Base-by-base conservation (phyloP, 2,888 invertebrate species). In the Trimorus sp. region DNA sequence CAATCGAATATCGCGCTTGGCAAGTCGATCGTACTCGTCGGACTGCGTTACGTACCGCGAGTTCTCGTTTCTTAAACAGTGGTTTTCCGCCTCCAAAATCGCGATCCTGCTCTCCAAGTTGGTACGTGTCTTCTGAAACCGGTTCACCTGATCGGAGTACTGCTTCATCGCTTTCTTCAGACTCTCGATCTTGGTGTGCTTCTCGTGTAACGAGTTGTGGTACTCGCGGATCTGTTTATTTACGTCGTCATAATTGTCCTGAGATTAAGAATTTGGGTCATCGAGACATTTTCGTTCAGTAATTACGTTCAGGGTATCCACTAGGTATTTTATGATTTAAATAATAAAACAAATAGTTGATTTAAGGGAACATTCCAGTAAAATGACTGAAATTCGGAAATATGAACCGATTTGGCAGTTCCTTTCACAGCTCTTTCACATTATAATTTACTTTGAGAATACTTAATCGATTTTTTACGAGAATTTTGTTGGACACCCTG, bases 91-190 rank as follows among this genome's bases (percentile, higher is more conserved):
- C 85, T 94, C 94, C 0, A 94, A 91, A 59, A 93, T 92, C 0
- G 94, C 94, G 36, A 94, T 94, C 76, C 93, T 93, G 84, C 92
- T 93, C 86, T 94, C 94, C 77, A 94, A 92, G 0, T 94, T 92
- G 45, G 93, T 94, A 4, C 94, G 93, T 86, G 94, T 94, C 82
- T 93, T 93, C 85, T 94, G 94, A 7, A 93, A 92, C 12, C 93
- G 92, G 48, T 93, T 90, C 85, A 94, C 93, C 83, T 94, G 94
- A 79, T 93, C 93, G 84, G 93, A 94, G 85, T 94, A 88, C 53
- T 93, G 93, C 62, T 93, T 89, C 65, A 94, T 93, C 48, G 93
- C 92, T 87, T 93, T 93, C 85, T 94, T 94, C 70, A 94, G 86
- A 66, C 5, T 11, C 15, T 77, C 77, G 16, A 81, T 73, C 65